These are phyloP conservation scores for Sinotaia quadrata DNA, from an alignment of 2,888 invertebrate genomes.

Conservation along the genomic window DNA sequence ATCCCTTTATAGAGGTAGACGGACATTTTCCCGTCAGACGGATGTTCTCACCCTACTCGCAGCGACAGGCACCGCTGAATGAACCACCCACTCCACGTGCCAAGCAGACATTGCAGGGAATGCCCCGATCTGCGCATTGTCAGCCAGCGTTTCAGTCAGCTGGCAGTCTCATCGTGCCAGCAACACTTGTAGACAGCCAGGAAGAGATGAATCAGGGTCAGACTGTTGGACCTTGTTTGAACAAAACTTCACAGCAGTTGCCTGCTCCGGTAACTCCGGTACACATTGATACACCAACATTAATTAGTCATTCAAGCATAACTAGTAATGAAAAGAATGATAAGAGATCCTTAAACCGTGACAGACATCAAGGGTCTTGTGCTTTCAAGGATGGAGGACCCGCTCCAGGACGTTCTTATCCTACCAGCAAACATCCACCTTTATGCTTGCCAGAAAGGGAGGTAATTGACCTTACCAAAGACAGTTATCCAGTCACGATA, in stretches of 20 bases:
- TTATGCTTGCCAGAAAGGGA: background rate
- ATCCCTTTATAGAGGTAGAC: background rate
- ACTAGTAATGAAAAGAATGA: background rate
- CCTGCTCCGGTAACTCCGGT: background rate
- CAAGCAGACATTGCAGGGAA: background rate
- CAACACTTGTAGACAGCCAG: background rate
- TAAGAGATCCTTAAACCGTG: too few relatives aligned
- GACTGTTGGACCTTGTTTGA: background rate
- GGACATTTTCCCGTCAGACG: background rate
- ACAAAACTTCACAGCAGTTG: background rate
- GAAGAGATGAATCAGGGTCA: background rate
- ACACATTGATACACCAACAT: background rate
- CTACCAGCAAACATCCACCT: background rate
- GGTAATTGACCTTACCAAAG: slow-evolving; percentile 29
- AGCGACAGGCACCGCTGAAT: slow-evolving; percentile 5
- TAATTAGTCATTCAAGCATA: background rate
- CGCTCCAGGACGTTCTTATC: background rate
- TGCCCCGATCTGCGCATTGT: slow-evolving; percentile 40
- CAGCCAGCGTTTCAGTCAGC: slow-evolving; percentile 49
- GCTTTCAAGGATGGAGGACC: background rate
- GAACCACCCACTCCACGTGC: slow-evolving; percentile 10
- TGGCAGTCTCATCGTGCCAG: slow-evolving; percentile 45
- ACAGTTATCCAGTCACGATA: background rate
- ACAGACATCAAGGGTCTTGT: background rate
- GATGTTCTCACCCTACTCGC: slow-evolving; percentile 3